Conservation (phyloP, 1,140 invertebrate genomes). For the Temnothorax curvispinosus region DNA sequence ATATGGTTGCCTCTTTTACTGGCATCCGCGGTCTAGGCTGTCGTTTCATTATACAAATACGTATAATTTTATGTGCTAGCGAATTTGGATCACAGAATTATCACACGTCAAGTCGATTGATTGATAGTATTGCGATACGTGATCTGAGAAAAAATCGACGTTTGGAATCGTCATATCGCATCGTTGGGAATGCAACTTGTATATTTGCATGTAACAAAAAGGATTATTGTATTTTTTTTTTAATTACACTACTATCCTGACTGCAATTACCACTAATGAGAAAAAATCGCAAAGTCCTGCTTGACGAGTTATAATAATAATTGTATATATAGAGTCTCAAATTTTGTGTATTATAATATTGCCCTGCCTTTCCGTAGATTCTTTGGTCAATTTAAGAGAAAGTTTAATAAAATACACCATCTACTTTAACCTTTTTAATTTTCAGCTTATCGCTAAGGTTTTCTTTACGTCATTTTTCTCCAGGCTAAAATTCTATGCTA, state of each 20-base stretch:
- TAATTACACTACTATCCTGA: neutral
- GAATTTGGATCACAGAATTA: conserved; percentile 55
- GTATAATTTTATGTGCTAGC: conserved; percentile 52
- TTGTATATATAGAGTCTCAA: neutral
- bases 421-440: neutral
- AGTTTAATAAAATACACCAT: neutral
- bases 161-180: conserved; percentile 40
- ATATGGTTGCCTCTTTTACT: neutral
- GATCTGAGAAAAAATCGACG: conserved; percentile 48
- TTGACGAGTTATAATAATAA: neutral
- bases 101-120: neutral
- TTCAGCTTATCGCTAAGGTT: neutral
- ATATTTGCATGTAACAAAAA: conserved; percentile 29
- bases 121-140: conserved; percentile 58
- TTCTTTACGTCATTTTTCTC: neutral
- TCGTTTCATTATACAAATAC: conserved; percentile 22
- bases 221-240: neutral
- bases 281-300: neutral
- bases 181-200: conserved; percentile 47
- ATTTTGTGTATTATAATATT: neutral
- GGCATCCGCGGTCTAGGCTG: neutral
- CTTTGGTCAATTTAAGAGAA: neutral
- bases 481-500: neutral
- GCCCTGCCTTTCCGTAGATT: neutral
- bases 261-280: neutral